These are phyloP conservation scores for Geodia barretti DNA, from an alignment of 37 sponge, comb jelly and placozoan species.

Conservation along the genomic window DNA sequence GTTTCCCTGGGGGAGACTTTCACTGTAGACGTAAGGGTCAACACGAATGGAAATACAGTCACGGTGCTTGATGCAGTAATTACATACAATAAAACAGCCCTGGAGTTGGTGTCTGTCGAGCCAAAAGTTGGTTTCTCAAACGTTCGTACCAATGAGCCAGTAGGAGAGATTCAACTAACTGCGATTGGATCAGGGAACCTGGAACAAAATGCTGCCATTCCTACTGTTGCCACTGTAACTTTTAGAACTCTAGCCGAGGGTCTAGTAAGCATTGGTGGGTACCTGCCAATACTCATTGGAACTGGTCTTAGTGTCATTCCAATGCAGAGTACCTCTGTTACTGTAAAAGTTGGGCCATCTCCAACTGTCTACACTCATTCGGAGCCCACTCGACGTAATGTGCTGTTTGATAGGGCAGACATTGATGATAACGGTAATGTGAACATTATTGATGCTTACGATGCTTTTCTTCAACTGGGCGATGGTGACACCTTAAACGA, in stretches of 20 bases:
- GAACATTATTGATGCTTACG: constrained; percentile 34
- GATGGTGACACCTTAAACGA: constrained; percentile 4
- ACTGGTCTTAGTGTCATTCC: not conserved
- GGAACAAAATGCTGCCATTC: not conserved
- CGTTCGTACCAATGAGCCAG: constrained; percentile 12
- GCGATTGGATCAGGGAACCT: not conserved
- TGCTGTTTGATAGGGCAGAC: constrained; percentile 6
- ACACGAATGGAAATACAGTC: constrained; percentile 1
- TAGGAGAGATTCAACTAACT: constrained; percentile 20
- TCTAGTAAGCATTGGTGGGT: constrained; percentile 8
- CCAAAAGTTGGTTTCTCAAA: constrained; percentile 11
- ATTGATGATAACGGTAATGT: constrained; percentile 22
- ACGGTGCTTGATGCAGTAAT: constrained; percentile 30
- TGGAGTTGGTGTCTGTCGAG: constrained; percentile 19
- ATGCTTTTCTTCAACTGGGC: not conserved
- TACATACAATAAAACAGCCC: constrained; percentile 9
- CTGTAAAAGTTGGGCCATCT: not conserved
- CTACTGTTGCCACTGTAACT: constrained; percentile 19
- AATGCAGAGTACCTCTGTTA: not conserved
- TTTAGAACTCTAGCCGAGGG: constrained; percentile 11
- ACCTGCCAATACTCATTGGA: not conserved
- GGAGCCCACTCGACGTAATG: not conserved
- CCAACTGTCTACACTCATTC: not conserved
- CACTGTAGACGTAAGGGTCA: constrained; percentile 51
- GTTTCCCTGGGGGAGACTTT: constrained; percentile 35